Percentiles rank a stretch among this genome's conserved stretches.
Evolutionary conservation across 2,113 vertebrate genomes (phyloP).

Genomic region (Siphamia tubifer): DNA sequence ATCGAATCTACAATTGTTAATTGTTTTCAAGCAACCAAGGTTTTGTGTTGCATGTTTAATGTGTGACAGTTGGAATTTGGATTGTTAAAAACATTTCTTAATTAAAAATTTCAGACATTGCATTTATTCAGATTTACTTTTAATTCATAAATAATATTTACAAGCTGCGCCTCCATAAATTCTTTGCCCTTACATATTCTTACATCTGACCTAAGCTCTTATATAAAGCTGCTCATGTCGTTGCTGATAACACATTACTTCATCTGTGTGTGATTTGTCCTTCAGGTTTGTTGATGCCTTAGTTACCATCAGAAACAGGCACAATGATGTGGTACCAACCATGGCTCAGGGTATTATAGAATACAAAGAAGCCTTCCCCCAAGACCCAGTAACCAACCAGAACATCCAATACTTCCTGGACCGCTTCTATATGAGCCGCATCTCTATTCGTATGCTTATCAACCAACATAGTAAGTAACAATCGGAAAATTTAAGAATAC

Average conservation of each 20-base stretch:
- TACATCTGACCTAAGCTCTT: too few species aligned
- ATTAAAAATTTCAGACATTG: too few species aligned
- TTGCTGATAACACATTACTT: neutral
- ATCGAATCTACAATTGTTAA: too few species aligned
- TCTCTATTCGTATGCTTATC: constrained; percentile 97
- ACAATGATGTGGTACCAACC: constrained; percentile 94
- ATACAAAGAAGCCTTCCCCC: constrained; percentile 89
- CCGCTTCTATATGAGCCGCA: constrained; percentile 96
- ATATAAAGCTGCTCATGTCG: neutral
- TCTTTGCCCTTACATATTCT: too few species aligned
- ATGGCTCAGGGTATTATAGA: constrained; percentile 94
- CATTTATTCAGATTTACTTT: too few species aligned
- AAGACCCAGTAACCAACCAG: constrained; percentile 89
- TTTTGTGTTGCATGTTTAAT: too few species aligned
- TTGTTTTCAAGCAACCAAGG: too few species aligned
- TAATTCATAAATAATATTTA: too few species aligned
- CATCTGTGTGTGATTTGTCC: neutral
- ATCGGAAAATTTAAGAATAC: too few species aligned
- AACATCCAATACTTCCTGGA: constrained; percentile 97
- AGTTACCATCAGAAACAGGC: constrained; percentile 93
- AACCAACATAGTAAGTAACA: constrained; percentile 92
- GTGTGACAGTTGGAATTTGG: too few species aligned
- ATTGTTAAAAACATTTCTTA: too few species aligned
- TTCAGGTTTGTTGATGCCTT: constrained; percentile 86
- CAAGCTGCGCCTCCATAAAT: too few species aligned